Base-by-base conservation (phyloP, 1,140 invertebrate genomes). In the Acromyrmex echinatior region DNA sequence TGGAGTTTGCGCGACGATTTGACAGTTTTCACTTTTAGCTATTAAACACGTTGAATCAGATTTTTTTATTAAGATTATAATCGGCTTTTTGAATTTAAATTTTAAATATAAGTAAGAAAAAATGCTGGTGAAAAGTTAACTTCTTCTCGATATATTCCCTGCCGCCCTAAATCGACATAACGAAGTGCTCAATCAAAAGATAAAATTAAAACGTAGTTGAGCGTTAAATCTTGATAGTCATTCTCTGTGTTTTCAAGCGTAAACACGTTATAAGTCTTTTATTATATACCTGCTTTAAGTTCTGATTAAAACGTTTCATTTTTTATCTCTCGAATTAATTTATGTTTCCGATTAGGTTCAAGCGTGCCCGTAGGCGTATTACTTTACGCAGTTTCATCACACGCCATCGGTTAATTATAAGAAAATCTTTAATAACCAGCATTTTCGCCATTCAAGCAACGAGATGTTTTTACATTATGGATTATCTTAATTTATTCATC, bases 381-480 rank as follows among this genome's bases (percentile, higher is more conserved):
- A 82, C 18, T 82, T 73, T 35, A 82, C 25, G 39, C n/a, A 78
- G 66, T 79, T 53, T 66, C 70, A 28, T 45, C 39, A 39, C 63
- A n/a, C 63, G 31, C 39, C 25, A 18, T 56, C 60, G 49, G n/a
- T 45, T 60, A 45, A 86, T 58, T 35, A 14, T 21, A 31, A 35
- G 71, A 73, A 45, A 82, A 60, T 12, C 0, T 7, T 5, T 31
- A 35, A 16, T 12, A 58, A 68, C 31, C 56, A 35, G 14, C 49
- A 9, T 3, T 56, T 31, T 70, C 49, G 39, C 25, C 45, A 73
- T 71, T 10, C 21, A 45, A 80, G 39, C 25, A 39, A 70, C 2
- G 12, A 49, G 10, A 66, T 56, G 14, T 21, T 56, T 51, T 21
- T 21, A 35, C 39, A 21, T 49, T 9, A 18, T 1, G 2, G 6